Evolutionary conservation across 2,797 vertebrate genomes (phyloP).

Genomic region (Rhodeus uyekii): DNA sequence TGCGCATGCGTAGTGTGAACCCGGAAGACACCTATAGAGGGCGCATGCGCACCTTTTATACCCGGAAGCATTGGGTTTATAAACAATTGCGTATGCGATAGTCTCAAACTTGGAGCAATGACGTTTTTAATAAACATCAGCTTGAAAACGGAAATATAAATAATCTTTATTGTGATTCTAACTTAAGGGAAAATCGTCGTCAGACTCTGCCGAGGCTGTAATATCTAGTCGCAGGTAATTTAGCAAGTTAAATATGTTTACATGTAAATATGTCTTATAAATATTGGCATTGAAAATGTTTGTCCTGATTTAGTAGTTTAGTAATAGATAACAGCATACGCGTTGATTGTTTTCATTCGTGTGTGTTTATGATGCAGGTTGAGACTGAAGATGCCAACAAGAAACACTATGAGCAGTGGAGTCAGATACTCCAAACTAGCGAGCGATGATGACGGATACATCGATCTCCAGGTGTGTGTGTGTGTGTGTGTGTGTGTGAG

Average conservation of each 20-base stretch:
- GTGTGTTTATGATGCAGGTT: not conserved
- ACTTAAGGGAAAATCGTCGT: not conserved
- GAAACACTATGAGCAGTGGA: slow-evolving; percentile 79
- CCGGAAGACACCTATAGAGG: not conserved
- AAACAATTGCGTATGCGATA: not conserved
- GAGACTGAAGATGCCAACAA: slow-evolving; percentile 85
- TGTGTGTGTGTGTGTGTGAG: too few species aligned
- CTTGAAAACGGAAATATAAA: not conserved
- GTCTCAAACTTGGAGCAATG: not conserved
- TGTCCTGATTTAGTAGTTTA: not conserved
- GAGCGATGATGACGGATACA: slow-evolving; percentile 92
- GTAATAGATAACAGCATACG: not conserved
- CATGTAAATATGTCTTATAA: not conserved
- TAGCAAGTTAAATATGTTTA: not conserved
- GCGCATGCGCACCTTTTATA: not conserved
- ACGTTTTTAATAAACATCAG: not conserved
- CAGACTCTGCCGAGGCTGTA: not conserved
- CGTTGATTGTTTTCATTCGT: not conserved
- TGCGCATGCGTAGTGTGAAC: not conserved
- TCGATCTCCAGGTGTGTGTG: slow-evolving; percentile 93
- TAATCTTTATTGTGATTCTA: not conserved
- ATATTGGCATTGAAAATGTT: not conserved
- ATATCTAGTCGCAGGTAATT: slow-evolving; percentile 6
- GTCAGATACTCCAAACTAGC: slow-evolving; percentile 91
- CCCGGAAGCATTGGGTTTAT: slow-evolving; percentile 16